Conservation (phyloP, 1,140 invertebrate species). For the Trigoniulus corallinus region DNA sequence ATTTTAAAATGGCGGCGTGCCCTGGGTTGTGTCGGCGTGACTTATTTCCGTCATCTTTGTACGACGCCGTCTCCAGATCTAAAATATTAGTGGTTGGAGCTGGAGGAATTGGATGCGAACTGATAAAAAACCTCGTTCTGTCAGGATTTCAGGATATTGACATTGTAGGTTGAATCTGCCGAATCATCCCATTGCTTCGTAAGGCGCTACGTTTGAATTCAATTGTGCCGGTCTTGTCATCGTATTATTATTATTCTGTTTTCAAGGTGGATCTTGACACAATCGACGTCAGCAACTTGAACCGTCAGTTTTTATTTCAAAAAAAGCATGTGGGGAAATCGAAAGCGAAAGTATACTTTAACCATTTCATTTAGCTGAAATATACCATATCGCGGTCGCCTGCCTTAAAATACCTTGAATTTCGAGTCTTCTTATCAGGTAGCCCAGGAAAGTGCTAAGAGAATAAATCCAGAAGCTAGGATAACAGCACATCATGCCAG, state of each 20-base stretch:
- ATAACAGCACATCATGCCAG: constrained; percentile 84
- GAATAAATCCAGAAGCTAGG: constrained; percentile 72
- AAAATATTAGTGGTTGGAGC: constrained; percentile 85
- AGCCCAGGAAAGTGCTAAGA: constrained; percentile 71
- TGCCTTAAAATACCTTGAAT: no score
- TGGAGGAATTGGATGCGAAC: constrained; percentile 97
- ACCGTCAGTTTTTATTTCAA: constrained; percentile 94
- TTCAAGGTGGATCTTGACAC: constrained; percentile 94
- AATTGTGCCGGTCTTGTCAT: background rate
- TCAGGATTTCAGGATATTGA: constrained; percentile 86
- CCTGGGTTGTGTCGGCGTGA: no score
- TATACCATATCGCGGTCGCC: no score
- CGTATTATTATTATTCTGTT: background rate
- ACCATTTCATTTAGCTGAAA: background rate
- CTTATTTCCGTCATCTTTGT: no score
- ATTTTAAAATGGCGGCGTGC: no score
- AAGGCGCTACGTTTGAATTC: background rate
- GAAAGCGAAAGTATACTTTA: constrained; percentile 40
- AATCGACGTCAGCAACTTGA: constrained; percentile 98
- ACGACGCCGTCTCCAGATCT: constrained; percentile 11
- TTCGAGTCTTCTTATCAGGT: constrained; percentile 42
- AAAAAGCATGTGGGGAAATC: constrained; percentile 96
- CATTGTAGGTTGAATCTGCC: constrained; percentile 49
- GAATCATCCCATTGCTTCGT: no score
- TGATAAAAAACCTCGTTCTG: constrained; percentile 92